Evolutionary conservation across 1,140 invertebrate genomes (phyloP), one percentile per base, ranked within the genome.

Genomic region (Zaprionus gabonicus): DNA sequence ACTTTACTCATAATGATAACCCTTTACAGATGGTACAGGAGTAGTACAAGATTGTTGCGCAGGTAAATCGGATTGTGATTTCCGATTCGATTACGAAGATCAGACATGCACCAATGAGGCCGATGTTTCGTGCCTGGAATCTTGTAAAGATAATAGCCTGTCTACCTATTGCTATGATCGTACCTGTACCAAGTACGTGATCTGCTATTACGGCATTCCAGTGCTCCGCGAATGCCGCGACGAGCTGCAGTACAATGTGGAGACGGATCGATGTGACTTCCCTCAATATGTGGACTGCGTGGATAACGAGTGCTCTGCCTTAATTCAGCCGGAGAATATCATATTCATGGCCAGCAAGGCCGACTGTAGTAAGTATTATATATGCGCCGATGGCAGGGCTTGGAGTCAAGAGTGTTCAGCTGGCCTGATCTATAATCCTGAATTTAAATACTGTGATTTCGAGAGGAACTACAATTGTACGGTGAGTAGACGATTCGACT

Each of bases 131-230:
- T 87, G 84, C 25, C 58, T 83, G 56, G 53, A 77, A 36, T 17
- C 13, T 0, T 88, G 84, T 7, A 0, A 63, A 1, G 6, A 9
- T 0, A 27, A 10, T 0, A 51, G 49, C 0, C 38, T 86, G 36
- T 82, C 67, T 23, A 86, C 72, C 12, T 92, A 84, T 13, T 71
- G 74, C 36, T 92, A 92, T 38, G 84, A 83, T 70, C 80, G 91
- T 23, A 92, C 91, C 15, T 92, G 91, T 59, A 92, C 78, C 17
- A 92, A 90, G 27, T 92, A 92, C 65, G 91, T 92, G 4, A 60
- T 92, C 25, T 92, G 91, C 28, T 92, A 91, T 64, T 78, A 69
- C 25, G 73, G 76, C 0, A 65, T 49, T 3, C 82, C 91, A 0
- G 91, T 92, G 0, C 44, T 92, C 13, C 69, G 87, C 4, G 65